These are phyloP conservation scores for Mionectes olivaceus DNA, from an alignment of 2,797 vertebrate genomes.

Conservation along the genomic window DNA sequence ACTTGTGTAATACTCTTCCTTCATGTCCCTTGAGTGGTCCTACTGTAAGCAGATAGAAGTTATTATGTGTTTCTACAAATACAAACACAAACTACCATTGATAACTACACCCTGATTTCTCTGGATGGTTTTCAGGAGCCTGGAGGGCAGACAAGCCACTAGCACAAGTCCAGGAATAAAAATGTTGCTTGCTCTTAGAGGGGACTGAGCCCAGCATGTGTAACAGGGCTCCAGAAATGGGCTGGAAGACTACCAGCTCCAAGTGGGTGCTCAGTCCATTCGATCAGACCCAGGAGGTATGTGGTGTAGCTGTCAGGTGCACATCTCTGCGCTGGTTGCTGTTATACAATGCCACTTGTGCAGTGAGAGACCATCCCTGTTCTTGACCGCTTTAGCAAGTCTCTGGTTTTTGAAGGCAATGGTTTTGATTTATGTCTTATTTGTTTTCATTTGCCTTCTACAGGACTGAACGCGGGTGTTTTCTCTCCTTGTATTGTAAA, in stretches of 20 bases:
- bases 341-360: accelerated
- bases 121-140: not conserved
- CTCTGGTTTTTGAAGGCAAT: not conserved
- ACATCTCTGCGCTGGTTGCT: not conserved
- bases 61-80: not conserved
- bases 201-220: accelerated
- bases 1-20: not conserved
- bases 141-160: not conserved
- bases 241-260: not conserved
- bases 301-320: not conserved
- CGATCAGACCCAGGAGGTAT: accelerated
- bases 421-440: not conserved
- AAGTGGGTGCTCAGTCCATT: not conserved
- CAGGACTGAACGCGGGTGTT: not conserved
- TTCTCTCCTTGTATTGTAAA: not conserved
- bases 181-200: not conserved
- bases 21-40: not conserved
- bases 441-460: not conserved
- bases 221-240: not conserved
- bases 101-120: not conserved
- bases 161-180: not conserved
- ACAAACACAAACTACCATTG: not conserved
- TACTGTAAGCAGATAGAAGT: not conserved
- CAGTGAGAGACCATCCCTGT: not conserved
- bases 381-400: not conserved